phyloP scores from a whole-genome alignment of 2,113 vertebrate species.

The Brachyistius frenatus region DNA sequence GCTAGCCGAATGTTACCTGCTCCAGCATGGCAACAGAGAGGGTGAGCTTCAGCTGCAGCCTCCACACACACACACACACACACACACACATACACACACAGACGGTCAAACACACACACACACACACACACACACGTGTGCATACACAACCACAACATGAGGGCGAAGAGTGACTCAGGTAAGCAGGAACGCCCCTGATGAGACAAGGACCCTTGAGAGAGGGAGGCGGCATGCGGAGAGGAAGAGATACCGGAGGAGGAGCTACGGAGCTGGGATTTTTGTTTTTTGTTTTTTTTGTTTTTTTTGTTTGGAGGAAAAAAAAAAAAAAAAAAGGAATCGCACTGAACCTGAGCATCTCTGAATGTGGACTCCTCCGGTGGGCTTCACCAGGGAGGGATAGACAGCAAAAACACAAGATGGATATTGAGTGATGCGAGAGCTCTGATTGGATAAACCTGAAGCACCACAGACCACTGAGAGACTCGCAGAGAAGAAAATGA shows the following conservation, averaged over 20 bases:
- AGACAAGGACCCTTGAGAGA: slow-evolving; percentile 54
- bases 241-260: slow-evolving; percentile 59
- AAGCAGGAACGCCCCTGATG: slow-evolving; percentile 58
- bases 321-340: slow-evolving; percentile 30
- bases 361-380: slow-evolving; percentile 60
- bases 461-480: slow-evolving; percentile 27
- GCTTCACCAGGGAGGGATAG: slow-evolving; percentile 34
- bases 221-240: slow-evolving; percentile 48
- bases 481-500: slow-evolving; percentile 68
- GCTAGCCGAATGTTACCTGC: slow-evolving; percentile 79
- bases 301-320: not conserved
- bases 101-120: slow-evolving; percentile 7
- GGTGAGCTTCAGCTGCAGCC: slow-evolving; percentile 63
- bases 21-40: slow-evolving; percentile 79
- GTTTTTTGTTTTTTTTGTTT: not conserved
- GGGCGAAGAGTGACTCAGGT: slow-evolving; percentile 73
- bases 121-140: slow-evolving; percentile 15
- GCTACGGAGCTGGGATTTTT: slow-evolving; percentile 55
- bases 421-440: slow-evolving; percentile 53
- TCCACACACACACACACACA: slow-evolving; percentile 52
- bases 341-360: slow-evolving; percentile 47
- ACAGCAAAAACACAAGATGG: slow-evolving; percentile 53
- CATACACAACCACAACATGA: slow-evolving; percentile 47
- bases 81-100: slow-evolving; percentile 27
- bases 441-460: slow-evolving; percentile 62